phyloP scores from a whole-genome alignment of 2,113 vertebrate genomes.

The Sinocyclocheilus maitianheensis region DNA sequence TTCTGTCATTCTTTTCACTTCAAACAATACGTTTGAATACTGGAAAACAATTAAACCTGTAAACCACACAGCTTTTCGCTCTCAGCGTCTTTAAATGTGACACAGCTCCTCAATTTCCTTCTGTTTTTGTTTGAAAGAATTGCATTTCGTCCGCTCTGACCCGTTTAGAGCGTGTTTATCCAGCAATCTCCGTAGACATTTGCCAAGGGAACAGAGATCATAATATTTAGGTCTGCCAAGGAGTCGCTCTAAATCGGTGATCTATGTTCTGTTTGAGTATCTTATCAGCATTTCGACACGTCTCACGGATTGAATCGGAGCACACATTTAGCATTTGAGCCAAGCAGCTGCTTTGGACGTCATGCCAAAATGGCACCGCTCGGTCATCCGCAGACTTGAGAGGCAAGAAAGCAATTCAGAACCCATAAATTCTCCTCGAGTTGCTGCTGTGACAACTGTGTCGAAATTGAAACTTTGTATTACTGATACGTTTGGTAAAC shows the following conservation, averaged over 20 bases:
- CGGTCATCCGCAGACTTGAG: neutral
- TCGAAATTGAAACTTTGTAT: conserved; percentile 30
- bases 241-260: neutral
- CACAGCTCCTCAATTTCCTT: neutral
- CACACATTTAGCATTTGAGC: conserved; percentile 7
- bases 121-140: conserved; percentile 55
- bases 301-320: neutral
- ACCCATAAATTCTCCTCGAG: neutral
- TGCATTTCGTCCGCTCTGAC: conserved; percentile 48
- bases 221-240: conserved; percentile 36
- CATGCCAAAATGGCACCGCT: neutral
- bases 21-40: neutral
- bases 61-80: neutral
- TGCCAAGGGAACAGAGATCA: conserved; percentile 28
- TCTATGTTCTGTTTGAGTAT: conserved; percentile 16
- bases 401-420: neutral
- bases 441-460: conserved; percentile 3
- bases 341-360: conserved; percentile 19
- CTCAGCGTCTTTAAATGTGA: neutral
- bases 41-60: neutral
- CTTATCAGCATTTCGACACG: conserved; percentile 31
- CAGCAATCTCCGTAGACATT: conserved; percentile 24
- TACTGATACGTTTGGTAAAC: conserved; percentile 11
- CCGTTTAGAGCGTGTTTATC: conserved; percentile 37
- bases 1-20: neutral